Evolutionary conservation across 2,797 vertebrate genomes (phyloP), one percentile per base, ranked within the genome.

Genomic region (Xyrichtys novacula): DNA sequence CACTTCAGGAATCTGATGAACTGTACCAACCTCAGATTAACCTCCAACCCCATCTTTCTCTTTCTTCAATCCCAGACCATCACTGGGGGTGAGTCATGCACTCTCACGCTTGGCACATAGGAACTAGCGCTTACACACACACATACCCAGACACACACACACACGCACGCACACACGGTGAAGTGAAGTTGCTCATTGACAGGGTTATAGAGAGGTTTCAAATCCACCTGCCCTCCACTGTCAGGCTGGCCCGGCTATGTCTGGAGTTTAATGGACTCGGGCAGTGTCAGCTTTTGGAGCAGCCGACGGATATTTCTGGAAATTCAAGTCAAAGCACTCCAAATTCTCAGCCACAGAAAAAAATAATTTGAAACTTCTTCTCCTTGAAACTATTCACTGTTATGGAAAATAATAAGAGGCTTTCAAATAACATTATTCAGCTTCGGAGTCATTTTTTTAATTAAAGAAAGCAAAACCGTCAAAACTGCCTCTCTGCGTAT

Each of bases 1-100:
- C 87, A 74, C 80, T 83, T 1, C 16, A 71, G 67, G 78, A 83
- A 87, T 88, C 90, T 88, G 84, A 89, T 90, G 78, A 93, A 79
- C 76, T 90, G 81, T 74, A 72, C 78, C 73, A 52, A 78, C 87
- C 80, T 81, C 76, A 85, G 88, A 92, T 92, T 90, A 93, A 93
- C 91, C 91, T 89, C 40, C 55, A 48, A 48, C 78, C 85, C 73
- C n/a, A 4, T 55, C 44, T 87, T 76, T 80, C 90, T 90, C 87
- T 69, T 59, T 29, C 67, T 79, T 64, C 66, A 73, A 86, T 87
- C 85, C 82, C 74, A 57, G 60, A 79, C 61, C 67, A 87, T 87
- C 83, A 83, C 76, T 43, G 72, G 64, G 69, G 85, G 80, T 81
- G 84, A 90, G 79, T 78, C 83, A 82, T 64, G 67, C 65, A 26